Conservation (phyloP, 2,888 invertebrate species). For the Alcis repandata region DNA sequence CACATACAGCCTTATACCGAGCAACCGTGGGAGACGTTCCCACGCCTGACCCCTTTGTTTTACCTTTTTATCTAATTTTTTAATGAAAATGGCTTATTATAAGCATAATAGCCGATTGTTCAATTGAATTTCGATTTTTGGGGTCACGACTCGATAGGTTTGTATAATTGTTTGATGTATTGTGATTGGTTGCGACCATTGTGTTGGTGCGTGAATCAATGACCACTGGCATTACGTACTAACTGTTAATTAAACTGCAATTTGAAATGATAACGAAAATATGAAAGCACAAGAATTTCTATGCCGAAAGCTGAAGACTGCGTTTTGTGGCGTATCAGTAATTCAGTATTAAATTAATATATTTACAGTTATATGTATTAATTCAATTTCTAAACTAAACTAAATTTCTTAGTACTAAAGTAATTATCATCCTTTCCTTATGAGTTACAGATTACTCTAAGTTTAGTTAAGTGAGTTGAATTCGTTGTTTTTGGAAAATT, state of each 20-base stretch:
- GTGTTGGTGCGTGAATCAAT: constrained; percentile 12
- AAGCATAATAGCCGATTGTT: constrained; percentile 84
- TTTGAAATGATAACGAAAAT: background rate
- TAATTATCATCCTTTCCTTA: too few species aligned
- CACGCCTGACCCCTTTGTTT: constrained; percentile 73
- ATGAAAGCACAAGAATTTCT: too few species aligned
- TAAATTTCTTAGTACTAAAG: too few species aligned
- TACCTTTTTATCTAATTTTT: constrained; percentile 72
- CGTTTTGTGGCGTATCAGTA: too few species aligned
- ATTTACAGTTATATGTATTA: too few species aligned
- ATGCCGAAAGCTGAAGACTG: too few species aligned
- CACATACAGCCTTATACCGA: constrained; percentile 47
- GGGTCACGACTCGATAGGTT: constrained; percentile 41
- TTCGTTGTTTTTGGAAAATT: too few species aligned
- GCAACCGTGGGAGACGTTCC: constrained; percentile 73
- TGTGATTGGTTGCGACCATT: constrained; percentile 27
- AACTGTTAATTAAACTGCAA: background rate
- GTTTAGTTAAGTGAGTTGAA: too few species aligned
- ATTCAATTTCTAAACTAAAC: too few species aligned
- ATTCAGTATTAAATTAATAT: too few species aligned
- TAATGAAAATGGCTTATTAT: constrained; percentile 74
- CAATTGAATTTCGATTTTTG: constrained; percentile 69
- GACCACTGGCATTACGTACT: constrained; percentile 3
- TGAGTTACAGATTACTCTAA: too few species aligned
- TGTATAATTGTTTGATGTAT: constrained; percentile 40